Evolutionary conservation across 2,113 vertebrate genomes (phyloP), one percentile per base, ranked within the genome.

Genomic region (Lasiurus cinereus): DNA sequence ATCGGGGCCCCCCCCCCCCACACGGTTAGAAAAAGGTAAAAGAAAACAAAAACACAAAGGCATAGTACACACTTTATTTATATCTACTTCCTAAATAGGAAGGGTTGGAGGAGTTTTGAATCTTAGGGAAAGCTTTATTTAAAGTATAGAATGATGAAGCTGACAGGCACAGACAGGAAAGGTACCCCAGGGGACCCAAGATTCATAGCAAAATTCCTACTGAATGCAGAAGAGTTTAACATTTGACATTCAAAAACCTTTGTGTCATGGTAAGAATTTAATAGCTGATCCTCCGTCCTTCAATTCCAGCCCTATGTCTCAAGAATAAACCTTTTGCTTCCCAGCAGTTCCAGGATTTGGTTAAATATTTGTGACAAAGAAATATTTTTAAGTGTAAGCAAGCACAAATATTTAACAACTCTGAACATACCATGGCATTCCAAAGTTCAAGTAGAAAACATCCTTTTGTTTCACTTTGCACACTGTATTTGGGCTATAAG

Each of bases 51-150:
- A 96, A 69, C 43, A 73, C 84, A 96, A 96, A 97, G 94, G 94
- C 95, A 76, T 24, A 16, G 91, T 90, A 97, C 62, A 90, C 96
- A 90, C 46, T 97, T 98, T 96, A 97, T 98, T 98, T 96, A 97
- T 95, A 97, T 93, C 93, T 95, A 33, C 6, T 79, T 96, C 94
- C 97, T 97, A 94, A 97, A 97, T 39, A 97, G 95, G 46, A 79
- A 95, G 76, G 84, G 84, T 84, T 24, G 10, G 93, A 64, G 82
- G 50, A 90, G 70, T 82, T 95, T 95, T 97, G 93, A 84, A 93
- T 95, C 79, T 96, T 96, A 95, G 72, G 87, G 74, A 92, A 97
- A 96, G 54, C 88, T 93, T 91, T 69, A 22, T 90, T 97, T 97
- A 94, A 98, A 98, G 98, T 96, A 97, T 90, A 29, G 21, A 97